Percentiles rank a stretch among this genome's conserved stretches.
These are phyloP conservation scores for Poecilia picta DNA, from an alignment of 2,797 vertebrate genomes.

Conservation along the genomic window DNA sequence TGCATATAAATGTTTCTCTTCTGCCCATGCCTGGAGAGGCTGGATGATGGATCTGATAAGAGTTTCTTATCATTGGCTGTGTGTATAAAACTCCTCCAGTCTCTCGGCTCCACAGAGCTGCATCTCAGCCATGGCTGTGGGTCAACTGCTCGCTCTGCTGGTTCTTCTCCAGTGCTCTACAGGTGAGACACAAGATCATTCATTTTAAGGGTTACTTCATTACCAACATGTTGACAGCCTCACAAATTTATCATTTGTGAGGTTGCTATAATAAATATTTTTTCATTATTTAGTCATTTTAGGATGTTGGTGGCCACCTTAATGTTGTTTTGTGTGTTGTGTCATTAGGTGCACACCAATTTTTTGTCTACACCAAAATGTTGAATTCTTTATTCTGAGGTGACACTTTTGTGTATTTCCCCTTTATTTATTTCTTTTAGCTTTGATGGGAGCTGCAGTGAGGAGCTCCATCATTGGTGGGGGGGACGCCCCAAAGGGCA, in stretches of 20 bases:
- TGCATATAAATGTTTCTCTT: neutral
- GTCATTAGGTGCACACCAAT: neutral
- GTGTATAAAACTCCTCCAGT: constrained; percentile 32
- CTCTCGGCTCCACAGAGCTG: neutral
- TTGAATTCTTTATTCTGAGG: neutral
- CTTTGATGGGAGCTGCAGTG: constrained; percentile 22
- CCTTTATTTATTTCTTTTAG: constrained; percentile 3
- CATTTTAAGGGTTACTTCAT: too few relatives aligned
- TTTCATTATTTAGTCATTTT: neutral
- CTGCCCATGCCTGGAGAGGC: neutral
- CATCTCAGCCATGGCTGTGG: constrained; percentile 34
- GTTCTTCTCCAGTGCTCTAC: constrained; percentile 26
- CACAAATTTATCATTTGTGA: neutral
- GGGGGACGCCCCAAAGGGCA: accelerated
- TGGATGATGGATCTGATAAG: neutral
- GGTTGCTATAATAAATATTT: neutral
- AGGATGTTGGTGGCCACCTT: neutral
- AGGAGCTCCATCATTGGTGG: constrained; percentile 43
- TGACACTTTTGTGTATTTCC: neutral
- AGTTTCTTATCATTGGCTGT: neutral
- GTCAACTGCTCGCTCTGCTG: constrained; percentile 23
- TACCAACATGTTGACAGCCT: neutral
- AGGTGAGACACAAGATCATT: constrained; percentile 38
- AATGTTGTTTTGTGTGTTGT: neutral
- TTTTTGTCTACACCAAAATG: neutral